These are phyloP conservation scores for Nematostella vectensis DNA, from an alignment of 92 coral and sea anemone species.

Conservation along the genomic window DNA sequence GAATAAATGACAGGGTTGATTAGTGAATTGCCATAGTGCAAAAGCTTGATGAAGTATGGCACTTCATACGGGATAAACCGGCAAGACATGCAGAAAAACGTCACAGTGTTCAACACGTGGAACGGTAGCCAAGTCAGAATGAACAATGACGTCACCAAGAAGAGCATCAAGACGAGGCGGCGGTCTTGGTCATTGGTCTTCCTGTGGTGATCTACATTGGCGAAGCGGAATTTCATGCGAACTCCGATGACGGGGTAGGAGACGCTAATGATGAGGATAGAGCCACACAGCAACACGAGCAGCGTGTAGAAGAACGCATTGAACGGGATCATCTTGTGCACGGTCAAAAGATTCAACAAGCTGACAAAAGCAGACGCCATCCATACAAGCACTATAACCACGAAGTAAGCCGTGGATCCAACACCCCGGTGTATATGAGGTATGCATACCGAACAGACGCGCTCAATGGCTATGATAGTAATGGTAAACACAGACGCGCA, in stretches of 20 bases:
- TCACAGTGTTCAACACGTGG: constrained; percentile 46
- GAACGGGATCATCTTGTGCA: constrained; percentile 34
- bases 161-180: constrained; percentile 52
- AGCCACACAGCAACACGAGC: constrained; percentile 46
- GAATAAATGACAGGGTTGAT: constrained; percentile 80
- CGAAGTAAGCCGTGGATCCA: constrained; percentile 29
- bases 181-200: constrained; percentile 58
- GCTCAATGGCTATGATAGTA: constrained; percentile 61
- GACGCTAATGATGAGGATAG: constrained; percentile 54
- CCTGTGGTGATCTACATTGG: constrained; percentile 49
- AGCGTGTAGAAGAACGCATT: constrained; percentile 57
- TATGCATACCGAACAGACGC: constrained; percentile 61
- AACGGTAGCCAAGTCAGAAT: constrained; percentile 70
- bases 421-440: constrained; percentile 66
- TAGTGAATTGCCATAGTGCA: constrained; percentile 65
- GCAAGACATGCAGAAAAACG: constrained; percentile 51
- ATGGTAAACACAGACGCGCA: constrained; percentile 76
- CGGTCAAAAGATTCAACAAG: constrained; percentile 38
- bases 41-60: constrained; percentile 46
- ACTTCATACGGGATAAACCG: constrained; percentile 43
- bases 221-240: constrained; percentile 71
- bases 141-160: constrained; percentile 48
- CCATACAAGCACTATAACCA: constrained; percentile 58
- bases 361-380: constrained; percentile 45
- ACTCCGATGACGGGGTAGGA: constrained; percentile 63